These are phyloP conservation scores for Numenius phaeopus DNA, from an alignment of 2,797 vertebrate species.

Conservation along the genomic window DNA sequence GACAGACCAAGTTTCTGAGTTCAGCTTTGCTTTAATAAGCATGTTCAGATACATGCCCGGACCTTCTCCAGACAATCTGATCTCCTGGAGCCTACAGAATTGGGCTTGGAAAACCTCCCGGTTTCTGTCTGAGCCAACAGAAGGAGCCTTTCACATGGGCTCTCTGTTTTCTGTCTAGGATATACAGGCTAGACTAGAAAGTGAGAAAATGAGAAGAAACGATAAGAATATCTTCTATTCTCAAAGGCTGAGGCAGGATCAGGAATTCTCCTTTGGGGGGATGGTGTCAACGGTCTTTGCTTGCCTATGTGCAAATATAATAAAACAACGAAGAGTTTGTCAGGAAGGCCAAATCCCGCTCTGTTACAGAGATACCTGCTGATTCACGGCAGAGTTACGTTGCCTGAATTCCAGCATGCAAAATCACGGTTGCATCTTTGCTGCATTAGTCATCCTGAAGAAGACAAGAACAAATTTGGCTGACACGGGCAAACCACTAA, in stretches of 20 bases:
- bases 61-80: slow-evolving; percentile 67
- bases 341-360: not conserved
- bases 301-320: not conserved
- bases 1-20: not conserved
- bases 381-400: not conserved
- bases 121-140: slow-evolving; percentile 66
- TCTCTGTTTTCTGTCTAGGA: slow-evolving; percentile 46
- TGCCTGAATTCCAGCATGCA: slow-evolving; percentile 36
- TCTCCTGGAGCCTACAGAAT: slow-evolving; percentile 63
- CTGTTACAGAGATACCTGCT: not conserved
- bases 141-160: slow-evolving; percentile 61
- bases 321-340: not conserved
- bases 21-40: not conserved
- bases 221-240: slow-evolving; percentile 16
- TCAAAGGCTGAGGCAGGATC: not conserved
- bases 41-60: not conserved
- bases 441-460: slow-evolving; percentile 38
- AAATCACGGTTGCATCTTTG: slow-evolving; percentile 30
- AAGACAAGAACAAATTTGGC: slow-evolving; percentile 31
- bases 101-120: slow-evolving; percentile 67
- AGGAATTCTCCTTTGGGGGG: not conserved
- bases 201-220: slow-evolving; percentile 53
- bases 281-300: not conserved
- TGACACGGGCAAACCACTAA: not conserved
- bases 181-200: slow-evolving; percentile 7